Base-by-base conservation (phyloP, 2,797 vertebrate species). In the Hybognathus amarus region DNA sequence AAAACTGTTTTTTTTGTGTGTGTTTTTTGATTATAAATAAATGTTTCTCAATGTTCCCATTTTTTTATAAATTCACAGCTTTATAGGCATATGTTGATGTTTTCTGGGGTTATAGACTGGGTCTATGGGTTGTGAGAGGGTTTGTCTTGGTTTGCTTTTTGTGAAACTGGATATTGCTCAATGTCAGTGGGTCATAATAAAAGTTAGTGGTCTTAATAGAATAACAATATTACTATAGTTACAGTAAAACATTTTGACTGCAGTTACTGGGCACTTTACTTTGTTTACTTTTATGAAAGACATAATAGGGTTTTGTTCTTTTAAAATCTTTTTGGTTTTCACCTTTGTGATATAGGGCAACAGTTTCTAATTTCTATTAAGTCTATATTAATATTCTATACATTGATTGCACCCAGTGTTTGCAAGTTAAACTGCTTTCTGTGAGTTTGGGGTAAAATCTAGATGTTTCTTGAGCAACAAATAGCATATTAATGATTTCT, bases 161-260 rank as follows among this genome's bases (percentile, higher is more conserved):
- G 67, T 80, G 68, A 6, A 71, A 71, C 18, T 70, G 38, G 38
- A 80, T 70, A n/a, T 80, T 80, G n/a, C 66, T 30, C 24, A 56
- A 30, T 12, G 69, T 30, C 30, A 81, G 20, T 63, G 56, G 56
- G 56, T 64, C 56, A 24, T 64, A 70, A 80, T 70, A 63, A 73
- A 73, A 71, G 15, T 73, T 47, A 63, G 54, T 24, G 69, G 40
- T 73, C 13, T 80, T 81, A 20, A 50, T 64, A 63, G 40, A 64
- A 63, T 73, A 81, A 64, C 69, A 73, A 12, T 63, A 73, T 81
- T 64, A 18, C 79, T 42, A 73, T 81, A 71, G 69, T 33, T 81
- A 81, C 79, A 38, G 56, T 50, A 18, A 73, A 73, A 73, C 68
- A 73, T 73, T 73, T 50, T 61, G 68, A 17, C 64, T 79, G 64